These are phyloP conservation scores for Podarcis cretensis DNA, from an alignment of 2,113 vertebrate species.

Conservation along the genomic window DNA sequence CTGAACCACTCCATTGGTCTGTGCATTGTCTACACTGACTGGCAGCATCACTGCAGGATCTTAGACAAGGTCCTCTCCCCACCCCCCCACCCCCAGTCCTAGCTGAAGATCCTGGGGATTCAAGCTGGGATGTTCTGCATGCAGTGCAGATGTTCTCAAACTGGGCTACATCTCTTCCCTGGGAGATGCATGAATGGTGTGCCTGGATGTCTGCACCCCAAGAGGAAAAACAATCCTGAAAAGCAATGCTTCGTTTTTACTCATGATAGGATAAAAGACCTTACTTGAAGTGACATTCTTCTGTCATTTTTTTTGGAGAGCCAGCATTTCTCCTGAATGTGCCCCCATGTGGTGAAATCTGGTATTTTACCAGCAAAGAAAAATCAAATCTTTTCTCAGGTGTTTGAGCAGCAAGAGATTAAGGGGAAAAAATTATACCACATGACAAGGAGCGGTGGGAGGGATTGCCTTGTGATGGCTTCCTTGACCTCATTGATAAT, in stretches of 20 bases:
- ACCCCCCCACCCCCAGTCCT: no score
- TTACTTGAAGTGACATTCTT: not conserved
- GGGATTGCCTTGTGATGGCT: no score
- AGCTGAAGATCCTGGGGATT: no score
- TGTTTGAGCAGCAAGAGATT: not conserved
- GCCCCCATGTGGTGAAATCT: conserved; percentile 9
- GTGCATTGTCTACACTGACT: no score
- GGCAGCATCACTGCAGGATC: no score
- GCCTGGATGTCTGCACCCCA: not conserved
- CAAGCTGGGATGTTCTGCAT: no score
- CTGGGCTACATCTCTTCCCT: no score
- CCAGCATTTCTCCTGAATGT: not conserved
- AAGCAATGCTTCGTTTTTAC: not conserved
- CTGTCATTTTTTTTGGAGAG: conserved; percentile 1
- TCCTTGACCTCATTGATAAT: not conserved
- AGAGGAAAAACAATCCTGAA: not conserved
- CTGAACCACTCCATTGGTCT: no score
- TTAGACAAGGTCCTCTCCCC: no score
- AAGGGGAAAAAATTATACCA: not conserved
- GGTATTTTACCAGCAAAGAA: not conserved
- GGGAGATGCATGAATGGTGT: not conserved
- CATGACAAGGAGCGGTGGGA: not conserved
- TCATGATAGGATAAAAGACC: not conserved
- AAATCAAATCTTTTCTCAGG: not conserved
- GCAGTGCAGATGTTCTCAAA: no score